phyloP scores from a whole-genome alignment of 2,113 vertebrate genomes.

The Leiothrix lutea region DNA sequence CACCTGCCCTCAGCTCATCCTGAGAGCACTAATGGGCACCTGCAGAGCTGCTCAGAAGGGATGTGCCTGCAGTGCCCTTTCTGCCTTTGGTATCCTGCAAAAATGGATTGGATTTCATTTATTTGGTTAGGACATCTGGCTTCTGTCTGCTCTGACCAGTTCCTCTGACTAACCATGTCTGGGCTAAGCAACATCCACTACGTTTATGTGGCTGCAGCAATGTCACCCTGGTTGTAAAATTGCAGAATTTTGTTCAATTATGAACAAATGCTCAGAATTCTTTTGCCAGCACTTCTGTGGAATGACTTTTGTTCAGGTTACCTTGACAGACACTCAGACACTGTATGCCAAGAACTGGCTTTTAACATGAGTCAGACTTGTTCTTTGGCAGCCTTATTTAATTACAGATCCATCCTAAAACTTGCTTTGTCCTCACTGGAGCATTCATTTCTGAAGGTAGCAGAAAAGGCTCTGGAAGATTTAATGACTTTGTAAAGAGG shows the following conservation, averaged over 20 bases:
- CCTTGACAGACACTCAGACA: not conserved
- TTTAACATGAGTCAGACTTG: conserved; percentile 8
- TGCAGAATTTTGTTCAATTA: not conserved
- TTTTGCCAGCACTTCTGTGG: not conserved
- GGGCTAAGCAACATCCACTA: not conserved
- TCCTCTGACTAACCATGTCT: conserved; percentile 9
- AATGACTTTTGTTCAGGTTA: not conserved
- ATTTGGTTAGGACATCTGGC: not conserved
- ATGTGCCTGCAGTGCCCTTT: not conserved
- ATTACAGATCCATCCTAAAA: conserved; percentile 8
- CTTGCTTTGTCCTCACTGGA: not conserved
- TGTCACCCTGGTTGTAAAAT: not conserved
- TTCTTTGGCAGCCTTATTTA: conserved; percentile 38
- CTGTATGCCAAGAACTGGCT: not conserved
- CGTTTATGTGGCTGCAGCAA: not conserved
- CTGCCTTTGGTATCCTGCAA: not conserved
- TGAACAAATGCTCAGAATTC: not conserved
- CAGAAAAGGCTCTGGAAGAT: not conserved
- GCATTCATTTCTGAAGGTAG: not conserved
- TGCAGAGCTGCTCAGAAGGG: not conserved
- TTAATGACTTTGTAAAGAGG: not conserved
- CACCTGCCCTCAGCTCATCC: not conserved
- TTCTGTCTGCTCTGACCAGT: not conserved
- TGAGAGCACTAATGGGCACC: not conserved
- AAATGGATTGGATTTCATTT: not conserved